A percentile compares a stretch with the other conserved stretches of the same genome.
Evolutionary conservation across 1,140 invertebrate species (phyloP).

Genomic region (Bombyx mandarina): DNA sequence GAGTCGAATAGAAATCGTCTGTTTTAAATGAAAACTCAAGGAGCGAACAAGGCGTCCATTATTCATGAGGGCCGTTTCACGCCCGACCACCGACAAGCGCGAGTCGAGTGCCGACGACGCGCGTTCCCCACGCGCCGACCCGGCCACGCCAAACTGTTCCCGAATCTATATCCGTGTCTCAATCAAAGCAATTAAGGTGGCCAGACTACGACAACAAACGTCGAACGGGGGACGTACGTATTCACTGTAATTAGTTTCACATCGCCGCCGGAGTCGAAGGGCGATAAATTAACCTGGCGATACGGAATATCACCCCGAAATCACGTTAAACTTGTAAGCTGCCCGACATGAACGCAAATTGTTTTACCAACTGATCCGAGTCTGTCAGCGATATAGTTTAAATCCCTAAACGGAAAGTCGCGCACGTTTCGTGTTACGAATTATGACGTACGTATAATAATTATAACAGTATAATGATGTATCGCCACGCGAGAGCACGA

Average conservation of each 20-base stretch:
- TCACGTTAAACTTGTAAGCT: conserved; percentile 12
- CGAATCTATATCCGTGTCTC: conserved; percentile 67
- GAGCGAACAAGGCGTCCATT: conserved; percentile 60
- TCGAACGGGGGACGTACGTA: conserved; percentile 27
- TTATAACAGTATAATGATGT: conserved; percentile 5
- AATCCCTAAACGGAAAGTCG: too few species aligned
- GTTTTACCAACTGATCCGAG: background rate
- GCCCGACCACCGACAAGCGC: conserved; percentile 30
- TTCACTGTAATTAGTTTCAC: conserved; percentile 59
- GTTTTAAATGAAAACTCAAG: conserved; percentile 66
- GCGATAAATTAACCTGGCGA: conserved; percentile 31
- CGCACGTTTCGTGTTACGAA: background rate
- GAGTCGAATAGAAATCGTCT: conserved; percentile 68
- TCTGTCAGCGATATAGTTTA: background rate
- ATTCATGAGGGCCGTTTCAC: conserved; percentile 63
- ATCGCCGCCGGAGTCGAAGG: conserved; percentile 31
- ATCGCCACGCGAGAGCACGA: conserved; percentile 15
- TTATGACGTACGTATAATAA: background rate
- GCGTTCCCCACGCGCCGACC: conserved; percentile 1
- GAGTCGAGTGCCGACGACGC: conserved; percentile 1
- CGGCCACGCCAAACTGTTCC: conserved; percentile 45
- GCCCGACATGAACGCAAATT: background rate
- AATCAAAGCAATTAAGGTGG: conserved; percentile 64
- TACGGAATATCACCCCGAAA: conserved; percentile 12
- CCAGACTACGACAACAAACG: conserved; percentile 8